Conservation (phyloP, 2,113 vertebrate genomes). For the Macaca nemestrina region DNA sequence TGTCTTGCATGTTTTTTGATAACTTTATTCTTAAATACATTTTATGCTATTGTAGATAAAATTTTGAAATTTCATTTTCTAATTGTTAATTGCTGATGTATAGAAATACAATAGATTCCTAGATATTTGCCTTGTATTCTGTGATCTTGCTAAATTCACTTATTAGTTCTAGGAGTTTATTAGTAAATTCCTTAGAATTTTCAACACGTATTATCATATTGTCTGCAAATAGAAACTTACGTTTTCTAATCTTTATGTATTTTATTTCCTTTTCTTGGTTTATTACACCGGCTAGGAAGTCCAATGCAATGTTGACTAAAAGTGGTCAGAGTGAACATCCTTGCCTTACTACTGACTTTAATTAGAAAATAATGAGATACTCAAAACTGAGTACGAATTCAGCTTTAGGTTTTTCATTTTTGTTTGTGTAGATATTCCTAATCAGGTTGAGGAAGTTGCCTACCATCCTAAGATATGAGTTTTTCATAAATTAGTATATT, state of each 20-base stretch:
- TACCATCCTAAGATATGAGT: background rate
- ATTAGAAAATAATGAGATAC: background rate
- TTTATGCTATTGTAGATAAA: background rate
- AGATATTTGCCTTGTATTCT: background rate
- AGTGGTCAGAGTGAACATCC: background rate
- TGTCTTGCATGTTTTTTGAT: background rate
- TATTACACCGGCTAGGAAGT: background rate
- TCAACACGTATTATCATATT: background rate
- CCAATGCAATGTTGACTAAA: background rate
- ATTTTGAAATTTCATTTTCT: conserved; percentile 3
- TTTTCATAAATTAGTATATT: background rate
- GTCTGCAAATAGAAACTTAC: background rate
- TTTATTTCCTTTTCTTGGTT: background rate
- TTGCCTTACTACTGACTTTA: background rate
- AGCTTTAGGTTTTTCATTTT: background rate
- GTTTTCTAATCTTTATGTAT: background rate
- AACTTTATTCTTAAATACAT: background rate
- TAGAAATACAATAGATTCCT: background rate
- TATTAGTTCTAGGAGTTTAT: background rate
- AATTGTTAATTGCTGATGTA: background rate
- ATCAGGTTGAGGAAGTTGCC: background rate
- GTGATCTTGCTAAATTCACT: background rate
- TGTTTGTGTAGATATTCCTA: background rate
- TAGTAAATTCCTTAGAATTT: background rate
- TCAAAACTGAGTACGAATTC: background rate